Base-by-base conservation (phyloP, 2,888 invertebrate species). In the Heliconius charithonia region DNA sequence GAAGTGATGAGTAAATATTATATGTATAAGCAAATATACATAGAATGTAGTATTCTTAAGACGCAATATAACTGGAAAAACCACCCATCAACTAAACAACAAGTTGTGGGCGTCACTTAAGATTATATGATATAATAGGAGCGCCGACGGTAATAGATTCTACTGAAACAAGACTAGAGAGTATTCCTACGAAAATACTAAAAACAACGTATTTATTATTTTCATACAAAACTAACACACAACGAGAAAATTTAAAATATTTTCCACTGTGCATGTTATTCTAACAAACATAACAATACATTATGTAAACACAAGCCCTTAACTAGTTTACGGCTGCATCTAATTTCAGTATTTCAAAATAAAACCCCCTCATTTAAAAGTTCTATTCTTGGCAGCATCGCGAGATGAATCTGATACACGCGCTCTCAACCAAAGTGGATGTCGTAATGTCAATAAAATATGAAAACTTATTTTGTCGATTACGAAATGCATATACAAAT, bases 371-470 rank as follows among this genome's bases (percentile, higher is more conserved):
- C 90, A 86, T 88, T 87, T 87, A 86, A 45, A 85, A 82, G 86
- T 85, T 90, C 93, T 93, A 94, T 93, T 93, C 89, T 87, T 89
- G 90, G 86, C 83, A 82, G 79, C 86, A 81, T 85, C 82, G 84
- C 86, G 87, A 87, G 86, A 87, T 87, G 69, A 69, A 69, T 69
- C 84, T 85, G 82, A 83, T 85, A 84, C 85, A 86, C 88, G 85
- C 87, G 84, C 85, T 88, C 90, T 45, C 73, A 78, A 79, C 88
- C 86, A 89, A 90, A 87, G 89, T 86, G 86, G 90, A 90, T 93
- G 93, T 94, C 92, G 93, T 93, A 94, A 94, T 91, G 90, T 91
- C 92, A 93, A 94, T 94, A 93, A 93, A 93, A 92, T 92, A 92
- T 92, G 89, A 90, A 91, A 86, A 91, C 92, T 93, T 95, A 95